These are phyloP conservation scores for Lampris megalopsis DNA, from an alignment of 2,113 vertebrate species.

Conservation along the genomic window DNA sequence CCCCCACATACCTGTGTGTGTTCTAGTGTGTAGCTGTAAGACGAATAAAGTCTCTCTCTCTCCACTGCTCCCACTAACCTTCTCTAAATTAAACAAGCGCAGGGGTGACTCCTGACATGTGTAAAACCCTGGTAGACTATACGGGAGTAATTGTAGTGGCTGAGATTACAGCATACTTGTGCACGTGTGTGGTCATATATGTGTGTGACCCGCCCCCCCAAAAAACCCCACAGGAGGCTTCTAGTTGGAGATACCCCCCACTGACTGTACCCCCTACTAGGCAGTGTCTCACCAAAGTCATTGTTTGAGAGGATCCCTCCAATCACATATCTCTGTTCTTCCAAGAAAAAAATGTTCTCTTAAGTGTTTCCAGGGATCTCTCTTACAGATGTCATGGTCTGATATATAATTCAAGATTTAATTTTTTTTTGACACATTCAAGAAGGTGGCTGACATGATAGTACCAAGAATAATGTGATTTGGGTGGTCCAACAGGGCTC, in stretches of 20 bases:
- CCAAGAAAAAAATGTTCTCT: slow-evolving; percentile 36
- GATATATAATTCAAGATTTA: slow-evolving; percentile 14
- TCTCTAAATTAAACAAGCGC: slow-evolving; percentile 75
- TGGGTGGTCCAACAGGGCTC: too few relatives aligned
- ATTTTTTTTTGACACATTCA: too few relatives aligned
- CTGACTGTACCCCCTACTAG: slow-evolving; percentile 54
- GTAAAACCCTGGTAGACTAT: slow-evolving; percentile 74
- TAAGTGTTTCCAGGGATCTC: too few relatives aligned
- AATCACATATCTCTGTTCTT: slow-evolving; percentile 15
- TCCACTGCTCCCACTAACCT: slow-evolving; percentile 63
- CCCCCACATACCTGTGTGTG: too few relatives aligned
- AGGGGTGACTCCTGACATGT: slow-evolving; percentile 54
- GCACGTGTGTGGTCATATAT: slow-evolving; percentile 6
- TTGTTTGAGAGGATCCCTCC: slow-evolving; percentile 46
- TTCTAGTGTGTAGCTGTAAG: too few relatives aligned
- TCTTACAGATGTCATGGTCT: slow-evolving; percentile 5
- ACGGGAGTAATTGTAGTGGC: slow-evolving; percentile 76
- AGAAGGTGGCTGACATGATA: too few relatives aligned
- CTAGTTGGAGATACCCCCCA: slow-evolving; percentile 56
- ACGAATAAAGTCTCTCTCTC: too few relatives aligned
- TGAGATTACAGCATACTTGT: slow-evolving; percentile 67
- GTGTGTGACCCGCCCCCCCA: background rate
- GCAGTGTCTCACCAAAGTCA: slow-evolving; percentile 58
- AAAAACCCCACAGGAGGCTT: slow-evolving; percentile 54
- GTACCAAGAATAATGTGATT: too few relatives aligned